Base-by-base conservation (phyloP, 2,888 invertebrate species). In the Clusia tigrina region DNA sequence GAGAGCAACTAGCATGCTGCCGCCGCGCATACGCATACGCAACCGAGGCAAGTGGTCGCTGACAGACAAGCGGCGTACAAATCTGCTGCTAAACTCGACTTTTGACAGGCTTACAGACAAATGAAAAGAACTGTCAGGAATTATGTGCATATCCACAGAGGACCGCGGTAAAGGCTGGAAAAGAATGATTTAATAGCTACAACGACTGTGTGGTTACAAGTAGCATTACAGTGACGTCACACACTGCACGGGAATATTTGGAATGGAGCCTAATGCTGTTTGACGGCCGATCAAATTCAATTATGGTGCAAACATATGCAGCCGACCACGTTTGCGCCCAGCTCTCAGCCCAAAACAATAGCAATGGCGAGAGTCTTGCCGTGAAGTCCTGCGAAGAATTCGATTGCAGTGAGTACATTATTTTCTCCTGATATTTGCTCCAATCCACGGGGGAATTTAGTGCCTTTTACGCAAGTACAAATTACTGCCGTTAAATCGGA, bases 91-190 rank as follows among this genome's bases (percentile, higher is more conserved):
- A 32, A 57, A 64, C 52, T 60, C 64, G 67, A 67, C 62, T 68
- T 66, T 69, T 72, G 71, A 69, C 71, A 71, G 71, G 67, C 58
- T 57, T 65, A 69, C 68, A 68, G 71, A 68, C 66, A 68, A 69
- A 71, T 72, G 70, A 71, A 69, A 69, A 66, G 67, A 71, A 71
- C 71, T 71, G 71, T 70, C 70, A 71, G 69, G 60, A 65, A 62
- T 66, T 71, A 66, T 64, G 65, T n/a, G 67, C 62, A 63, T 62
- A 61, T 62, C 63, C 60, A 67, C n/a, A n/a, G n/a, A n/a, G 64
- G 67, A 66, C 67, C 70, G 54, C 65, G 69, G 69, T 67, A 69
- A 69, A 12, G 20, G 18, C 5, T 48, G 15, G 42, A n/a, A 48
- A 18, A n/a, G n/a, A 48, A 48, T 10, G 42, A 42, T 48, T 48